phyloP scores from a whole-genome alignment of 2,797 vertebrate species.

The Babyrousa celebensis region DNA sequence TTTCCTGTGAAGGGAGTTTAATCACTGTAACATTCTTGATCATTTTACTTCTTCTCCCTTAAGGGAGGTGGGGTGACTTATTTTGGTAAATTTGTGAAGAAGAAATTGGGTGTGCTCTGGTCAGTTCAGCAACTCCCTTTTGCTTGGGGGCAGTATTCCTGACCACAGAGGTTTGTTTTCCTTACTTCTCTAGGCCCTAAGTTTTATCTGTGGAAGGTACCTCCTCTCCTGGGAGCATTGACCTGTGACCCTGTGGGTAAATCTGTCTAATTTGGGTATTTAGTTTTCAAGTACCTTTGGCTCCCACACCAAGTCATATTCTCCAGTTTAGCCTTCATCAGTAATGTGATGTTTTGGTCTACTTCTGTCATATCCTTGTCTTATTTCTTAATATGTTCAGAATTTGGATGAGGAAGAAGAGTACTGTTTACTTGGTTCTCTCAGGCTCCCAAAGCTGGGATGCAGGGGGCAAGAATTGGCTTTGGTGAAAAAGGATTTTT shows the following conservation, averaged over 20 bases:
- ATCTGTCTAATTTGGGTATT: background rate
- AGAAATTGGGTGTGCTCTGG: background rate
- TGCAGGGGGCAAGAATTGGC: background rate
- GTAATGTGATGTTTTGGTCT: background rate
- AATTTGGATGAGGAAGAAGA: slow-evolving; percentile 35
- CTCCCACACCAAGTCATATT: background rate
- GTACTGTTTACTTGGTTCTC: slow-evolving; percentile 17
- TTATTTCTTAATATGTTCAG: slow-evolving; percentile 26
- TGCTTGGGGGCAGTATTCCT: background rate
- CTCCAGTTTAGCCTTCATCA: background rate
- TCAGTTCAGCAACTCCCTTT: background rate
- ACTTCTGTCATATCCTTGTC: background rate
- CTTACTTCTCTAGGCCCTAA: background rate
- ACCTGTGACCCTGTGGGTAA: background rate
- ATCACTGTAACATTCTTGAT: background rate
- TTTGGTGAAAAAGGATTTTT: slow-evolving; percentile 49
- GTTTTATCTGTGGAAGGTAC: background rate
- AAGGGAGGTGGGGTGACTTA: background rate
- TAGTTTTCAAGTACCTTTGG: background rate
- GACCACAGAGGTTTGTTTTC: background rate
- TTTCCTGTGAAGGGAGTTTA: background rate
- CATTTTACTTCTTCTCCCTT: background rate
- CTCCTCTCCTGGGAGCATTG: slow-evolving; percentile 9
- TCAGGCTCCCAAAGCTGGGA: slow-evolving; percentile 18
- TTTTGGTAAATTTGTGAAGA: background rate